Evolutionary conservation across 2,797 vertebrate genomes (phyloP), one percentile per base, ranked within the genome.

Genomic region (Sardinella longiceps): DNA sequence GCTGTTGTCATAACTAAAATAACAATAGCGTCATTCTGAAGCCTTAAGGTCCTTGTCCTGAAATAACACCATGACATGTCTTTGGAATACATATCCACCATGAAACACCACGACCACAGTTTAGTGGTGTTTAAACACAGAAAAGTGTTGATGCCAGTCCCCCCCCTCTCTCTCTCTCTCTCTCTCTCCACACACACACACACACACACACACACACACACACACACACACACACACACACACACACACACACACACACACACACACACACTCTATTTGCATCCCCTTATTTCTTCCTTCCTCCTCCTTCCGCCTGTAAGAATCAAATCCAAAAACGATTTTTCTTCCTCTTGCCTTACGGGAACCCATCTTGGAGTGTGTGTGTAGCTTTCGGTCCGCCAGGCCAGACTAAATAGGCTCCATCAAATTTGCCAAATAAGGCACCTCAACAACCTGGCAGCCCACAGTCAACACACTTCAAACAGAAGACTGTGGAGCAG

Each of bases 301-400:
- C 33, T 15, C 15, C 4, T 33, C 12, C 28, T 30, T 9, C 60
- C 11, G 60, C 60, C 25, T 30, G 28, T 63, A 63, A 25, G 60
- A 56, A 56, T 6, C 53, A 12, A 30, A 30, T 63, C 60, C 60
- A 63, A 63, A 63, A 30, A 30, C 60, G 30, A 63, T 63, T 7
- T 28, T 1, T 43, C 70, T 18, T 18, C 5, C 70, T 43, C 70
- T 18, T 43, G 33, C 70, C 70, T 77, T 39, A 43, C 70, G 5
- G 70, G 33, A 77, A 77, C 37, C 70, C 70, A 23, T 77, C 37
- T 77, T 74, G 66, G 30, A 74, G 33, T 28, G 63, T 28, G 28
- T 18, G 0, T 74, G 18, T 39, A 74, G 33, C 18, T 77, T 33
- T 77, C 11, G 12, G 14, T 43, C 70, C n/a, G 5, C 70, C 37